A percentile compares a stretch with the other conserved stretches of the same genome.
These are phyloP conservation scores for Anabas testudineus DNA, from an alignment of 2,797 vertebrate genomes.

Conservation along the genomic window DNA sequence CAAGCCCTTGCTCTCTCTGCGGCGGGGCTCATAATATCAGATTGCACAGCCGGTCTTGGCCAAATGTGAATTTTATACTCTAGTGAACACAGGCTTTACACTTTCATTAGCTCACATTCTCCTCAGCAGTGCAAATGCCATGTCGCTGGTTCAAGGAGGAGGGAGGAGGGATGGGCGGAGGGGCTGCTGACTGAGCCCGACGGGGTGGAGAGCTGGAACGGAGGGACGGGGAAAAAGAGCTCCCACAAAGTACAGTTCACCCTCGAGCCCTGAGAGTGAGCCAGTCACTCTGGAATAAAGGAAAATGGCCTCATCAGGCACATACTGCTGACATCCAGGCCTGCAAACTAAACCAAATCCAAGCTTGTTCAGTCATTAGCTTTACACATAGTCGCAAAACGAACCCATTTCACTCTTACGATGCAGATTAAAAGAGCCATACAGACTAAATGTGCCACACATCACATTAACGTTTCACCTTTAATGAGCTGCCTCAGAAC, in stretches of 20 bases:
- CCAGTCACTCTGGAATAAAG: conserved; percentile 19
- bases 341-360: background rate
- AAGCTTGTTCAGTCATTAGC: background rate
- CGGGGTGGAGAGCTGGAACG: conserved; percentile 56
- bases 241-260: conserved; percentile 69
- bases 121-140: conserved; percentile 86
- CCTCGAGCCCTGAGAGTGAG: conserved; percentile 53
- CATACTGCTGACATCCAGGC: conserved; percentile 29
- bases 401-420: conserved; percentile 13
- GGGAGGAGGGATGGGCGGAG: conserved; percentile 53
- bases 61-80: conserved; percentile 91
- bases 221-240: conserved; percentile 49
- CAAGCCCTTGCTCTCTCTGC: conserved; percentile 55
- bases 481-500: conserved; percentile 24
- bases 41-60: conserved; percentile 85
- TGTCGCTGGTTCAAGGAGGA: conserved; percentile 75
- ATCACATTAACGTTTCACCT: background rate
- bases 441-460: background rate
- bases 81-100: conserved; percentile 88
- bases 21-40: conserved; percentile 85
- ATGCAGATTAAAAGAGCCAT: conserved; percentile 1
- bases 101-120: conserved; percentile 92
- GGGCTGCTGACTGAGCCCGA: conserved; percentile 70
- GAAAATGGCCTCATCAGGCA: conserved; percentile 18
- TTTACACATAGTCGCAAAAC: conserved; percentile 24